Evolutionary conservation across 1,140 invertebrate genomes (phyloP).

Genomic region (Hypothenemus hampei): DNA sequence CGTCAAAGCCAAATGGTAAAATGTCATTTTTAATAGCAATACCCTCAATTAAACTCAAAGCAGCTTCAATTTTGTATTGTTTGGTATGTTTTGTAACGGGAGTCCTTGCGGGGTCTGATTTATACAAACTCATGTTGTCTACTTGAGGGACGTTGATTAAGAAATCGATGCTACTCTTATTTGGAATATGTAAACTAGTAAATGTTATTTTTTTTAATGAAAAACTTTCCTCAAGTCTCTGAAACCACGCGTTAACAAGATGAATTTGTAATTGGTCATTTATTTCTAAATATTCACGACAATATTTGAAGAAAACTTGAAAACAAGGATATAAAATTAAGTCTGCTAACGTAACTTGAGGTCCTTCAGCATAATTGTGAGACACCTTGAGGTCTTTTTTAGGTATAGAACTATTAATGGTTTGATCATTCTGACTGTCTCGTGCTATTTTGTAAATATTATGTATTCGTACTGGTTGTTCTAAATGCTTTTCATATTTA

Average conservation of each 20-base stretch:
- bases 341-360: slow-evolving; percentile 77
- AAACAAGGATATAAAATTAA: slow-evolving; percentile 72
- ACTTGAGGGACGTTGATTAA: slow-evolving; percentile 38
- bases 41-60: slow-evolving; percentile 49
- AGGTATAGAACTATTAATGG: slow-evolving; percentile 46
- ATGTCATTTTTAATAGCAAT: slow-evolving; percentile 40
- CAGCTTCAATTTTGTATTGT: slow-evolving; percentile 66
- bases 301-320: slow-evolving; percentile 57
- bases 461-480: slow-evolving; percentile 78
- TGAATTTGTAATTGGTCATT: slow-evolving; percentile 55
- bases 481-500: slow-evolving; percentile 80
- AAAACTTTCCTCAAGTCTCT: slow-evolving; percentile 32
- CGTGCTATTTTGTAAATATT: slow-evolving; percentile 76
- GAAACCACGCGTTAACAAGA: slow-evolving; percentile 63
- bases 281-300: slow-evolving; percentile 37
- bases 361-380: slow-evolving; percentile 80
- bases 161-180: too few relatives aligned
- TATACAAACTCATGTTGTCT: slow-evolving; percentile 65
- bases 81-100: slow-evolving; percentile 71
- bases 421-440: slow-evolving; percentile 51
- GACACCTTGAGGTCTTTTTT: slow-evolving; percentile 53
- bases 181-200: too few relatives aligned
- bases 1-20: slow-evolving; percentile 46
- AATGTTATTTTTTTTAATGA: background rate
- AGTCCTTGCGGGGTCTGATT: slow-evolving; percentile 70